phyloP scores from a whole-genome alignment of 2,113 vertebrate genomes.

The Cnemophilus loriae region DNA sequence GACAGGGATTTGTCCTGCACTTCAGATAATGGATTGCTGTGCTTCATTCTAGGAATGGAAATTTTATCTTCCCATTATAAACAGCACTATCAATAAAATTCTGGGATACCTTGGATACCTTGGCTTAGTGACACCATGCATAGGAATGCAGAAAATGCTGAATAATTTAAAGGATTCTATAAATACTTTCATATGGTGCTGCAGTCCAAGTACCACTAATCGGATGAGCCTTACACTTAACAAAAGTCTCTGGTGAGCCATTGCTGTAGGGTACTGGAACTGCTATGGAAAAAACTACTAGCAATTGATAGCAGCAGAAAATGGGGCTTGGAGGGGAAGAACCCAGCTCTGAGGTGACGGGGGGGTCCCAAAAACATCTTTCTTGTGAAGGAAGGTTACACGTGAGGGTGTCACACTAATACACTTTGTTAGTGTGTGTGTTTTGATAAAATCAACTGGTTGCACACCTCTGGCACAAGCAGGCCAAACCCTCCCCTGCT shows the following conservation, averaged over 20 bases:
- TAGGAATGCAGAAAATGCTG: neutral
- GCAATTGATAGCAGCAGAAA: neutral
- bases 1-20: neutral
- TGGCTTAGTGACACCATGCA: neutral
- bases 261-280: neutral
- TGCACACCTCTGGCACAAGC: neutral
- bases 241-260: neutral
- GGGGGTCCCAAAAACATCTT: neutral
- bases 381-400: neutral
- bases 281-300: neutral
- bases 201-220: neutral
- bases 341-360: neutral
- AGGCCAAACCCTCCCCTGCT: neutral
- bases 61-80: neutral
- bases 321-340: neutral
- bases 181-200: constrained; percentile 7
- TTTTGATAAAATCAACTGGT: neutral
- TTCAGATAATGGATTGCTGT: neutral
- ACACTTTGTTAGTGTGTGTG: neutral
- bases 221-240: neutral
- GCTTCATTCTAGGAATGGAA: neutral
- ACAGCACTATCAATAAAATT: neutral
- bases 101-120: neutral
- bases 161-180: constrained; percentile 1
- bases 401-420: neutral